phyloP scores from a whole-genome alignment of 64 coral and sea anemone species.

The Pocillopora damicornis region DNA sequence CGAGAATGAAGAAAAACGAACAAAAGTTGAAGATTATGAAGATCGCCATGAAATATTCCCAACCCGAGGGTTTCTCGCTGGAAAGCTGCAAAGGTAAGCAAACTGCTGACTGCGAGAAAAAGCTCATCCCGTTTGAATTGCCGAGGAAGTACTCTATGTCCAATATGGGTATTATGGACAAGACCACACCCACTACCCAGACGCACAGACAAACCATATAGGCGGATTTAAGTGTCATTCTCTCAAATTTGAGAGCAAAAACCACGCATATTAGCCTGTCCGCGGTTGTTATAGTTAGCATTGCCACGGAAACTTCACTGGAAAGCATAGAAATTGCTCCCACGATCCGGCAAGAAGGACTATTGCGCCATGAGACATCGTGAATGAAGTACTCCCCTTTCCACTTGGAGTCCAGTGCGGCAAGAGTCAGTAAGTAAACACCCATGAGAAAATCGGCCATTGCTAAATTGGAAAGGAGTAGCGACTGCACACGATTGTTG shows the following conservation, averaged over 20 bases:
- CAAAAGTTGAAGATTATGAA: conserved; percentile 7
- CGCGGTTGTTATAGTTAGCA: conserved; percentile 12
- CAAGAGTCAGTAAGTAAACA: conserved; percentile 23
- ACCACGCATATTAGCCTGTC: conserved; percentile 29
- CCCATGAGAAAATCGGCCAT: conserved; percentile 48
- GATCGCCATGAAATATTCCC: neutral
- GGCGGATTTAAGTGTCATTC: neutral
- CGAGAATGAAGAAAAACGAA: conserved; percentile 12
- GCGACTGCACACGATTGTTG: conserved; percentile 13
- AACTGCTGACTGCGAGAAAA: conserved; percentile 25
- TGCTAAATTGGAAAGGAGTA: conserved; percentile 19
- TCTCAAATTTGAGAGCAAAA: conserved; percentile 18
- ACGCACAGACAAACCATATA: neutral
- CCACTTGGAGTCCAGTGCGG: conserved; percentile 14
- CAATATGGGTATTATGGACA: neutral
- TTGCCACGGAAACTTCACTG: conserved; percentile 32
- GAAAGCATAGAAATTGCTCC: conserved; percentile 40
- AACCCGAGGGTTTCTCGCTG: neutral
- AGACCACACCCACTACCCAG: neutral
- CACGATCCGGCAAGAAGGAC: neutral
- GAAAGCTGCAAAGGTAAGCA: conserved; percentile 33
- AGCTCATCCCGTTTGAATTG: neutral
- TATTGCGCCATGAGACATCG: conserved; percentile 34
- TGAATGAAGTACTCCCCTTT: conserved; percentile 31
- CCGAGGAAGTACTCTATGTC: neutral